A percentile compares a stretch with the other conserved stretches of the same genome.
Conservation (phyloP, 2,797 vertebrate species). For the Pantherophis vulpinus region DNA sequence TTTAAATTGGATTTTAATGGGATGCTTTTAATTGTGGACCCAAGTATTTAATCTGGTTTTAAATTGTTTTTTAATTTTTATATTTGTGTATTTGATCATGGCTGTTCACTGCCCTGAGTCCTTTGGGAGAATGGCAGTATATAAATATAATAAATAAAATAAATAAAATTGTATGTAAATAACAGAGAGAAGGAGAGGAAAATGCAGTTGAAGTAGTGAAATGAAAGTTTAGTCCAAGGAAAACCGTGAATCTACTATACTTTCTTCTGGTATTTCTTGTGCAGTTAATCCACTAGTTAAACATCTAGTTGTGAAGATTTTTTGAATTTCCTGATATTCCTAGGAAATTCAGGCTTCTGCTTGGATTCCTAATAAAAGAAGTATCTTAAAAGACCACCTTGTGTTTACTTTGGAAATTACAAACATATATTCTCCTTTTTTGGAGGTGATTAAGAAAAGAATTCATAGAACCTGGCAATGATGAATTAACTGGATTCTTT, state of each 20-base stretch:
- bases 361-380: slow-evolving; percentile 16
- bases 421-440: not conserved
- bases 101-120: too few species aligned
- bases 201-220: not conserved
- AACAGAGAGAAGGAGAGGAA: slow-evolving; percentile 2
- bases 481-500: not conserved
- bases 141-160: too few species aligned
- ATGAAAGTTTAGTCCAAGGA: slow-evolving; percentile 18
- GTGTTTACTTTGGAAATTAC: not conserved
- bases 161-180: not conserved
- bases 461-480: not conserved
- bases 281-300: slow-evolving; percentile 7
- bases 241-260: slow-evolving; percentile 13
- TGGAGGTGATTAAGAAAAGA: not conserved
- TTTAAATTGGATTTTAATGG: too few species aligned
- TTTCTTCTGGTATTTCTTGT: not conserved
- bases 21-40: too few species aligned
- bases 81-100: too few species aligned
- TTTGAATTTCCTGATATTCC: slow-evolving; percentile 2
- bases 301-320: slow-evolving; percentile 22
- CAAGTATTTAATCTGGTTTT: too few species aligned
- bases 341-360: not conserved
- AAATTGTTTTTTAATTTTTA: too few species aligned
- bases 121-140: too few species aligned
- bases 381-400: not conserved